phyloP scores from a whole-genome alignment of 2,888 invertebrate genomes.

The Notodonta dromedarius region DNA sequence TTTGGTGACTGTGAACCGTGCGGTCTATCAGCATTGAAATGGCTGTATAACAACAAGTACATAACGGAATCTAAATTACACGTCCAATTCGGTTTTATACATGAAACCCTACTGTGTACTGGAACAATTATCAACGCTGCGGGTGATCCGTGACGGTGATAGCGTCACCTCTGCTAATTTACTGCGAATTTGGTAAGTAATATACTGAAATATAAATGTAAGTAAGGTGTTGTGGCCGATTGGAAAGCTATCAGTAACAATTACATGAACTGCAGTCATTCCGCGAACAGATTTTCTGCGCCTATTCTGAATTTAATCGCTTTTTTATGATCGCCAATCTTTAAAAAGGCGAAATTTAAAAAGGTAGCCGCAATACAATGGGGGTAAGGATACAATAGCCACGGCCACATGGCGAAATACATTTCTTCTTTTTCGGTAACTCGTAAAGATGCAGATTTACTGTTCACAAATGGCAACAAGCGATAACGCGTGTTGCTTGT shows the following conservation, averaged over 20 bases:
- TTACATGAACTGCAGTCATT: constrained; percentile 42
- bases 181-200: constrained; percentile 1
- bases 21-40: background rate
- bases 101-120: constrained; percentile 1
- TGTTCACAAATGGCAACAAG: constrained; percentile 60
- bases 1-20: background rate
- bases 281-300: constrained; percentile 62
- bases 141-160: constrained; percentile 18
- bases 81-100: constrained; percentile 2
- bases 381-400: constrained; percentile 71
- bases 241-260: constrained; percentile 32
- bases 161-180: constrained; percentile 14
- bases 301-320: constrained; percentile 68
- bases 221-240: constrained; percentile 18
- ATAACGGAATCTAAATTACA: constrained; percentile 1
- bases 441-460: constrained; percentile 70
- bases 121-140: constrained; percentile 1
- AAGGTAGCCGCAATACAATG: constrained; percentile 71
- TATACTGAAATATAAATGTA: constrained; percentile 17
- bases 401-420: constrained; percentile 68
- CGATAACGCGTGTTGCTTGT: constrained; percentile 50
- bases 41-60: too few species aligned
- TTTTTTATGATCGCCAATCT: constrained; percentile 69
- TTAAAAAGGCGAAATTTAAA: constrained; percentile 68
- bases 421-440: constrained; percentile 64